Conservation (phyloP, 2,888 invertebrate species). For the Aphidoletes aphidimyza region DNA sequence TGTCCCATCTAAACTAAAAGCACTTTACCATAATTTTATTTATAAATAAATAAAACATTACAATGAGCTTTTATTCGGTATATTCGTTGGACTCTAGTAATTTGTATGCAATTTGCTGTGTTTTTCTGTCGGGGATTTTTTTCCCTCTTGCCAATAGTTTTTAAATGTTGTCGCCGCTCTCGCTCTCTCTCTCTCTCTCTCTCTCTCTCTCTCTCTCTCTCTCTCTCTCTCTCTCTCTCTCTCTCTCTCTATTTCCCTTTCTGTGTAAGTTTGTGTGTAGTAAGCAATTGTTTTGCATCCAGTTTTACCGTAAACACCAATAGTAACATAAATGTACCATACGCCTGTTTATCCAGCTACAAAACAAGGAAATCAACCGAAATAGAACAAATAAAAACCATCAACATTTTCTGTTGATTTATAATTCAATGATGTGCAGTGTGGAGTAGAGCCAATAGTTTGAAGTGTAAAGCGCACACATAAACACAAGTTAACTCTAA, state of each 20-base stretch:
- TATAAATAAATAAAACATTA: background rate
- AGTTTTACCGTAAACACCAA: background rate
- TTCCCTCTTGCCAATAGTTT: background rate
- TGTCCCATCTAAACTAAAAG: background rate
- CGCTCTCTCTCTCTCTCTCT: too few relatives aligned
- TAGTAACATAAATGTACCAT: background rate
- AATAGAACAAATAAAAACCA: background rate
- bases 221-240: too few relatives aligned
- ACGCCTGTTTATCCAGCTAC: background rate
- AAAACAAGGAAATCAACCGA: conserved; percentile 5
- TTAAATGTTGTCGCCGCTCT: background rate
- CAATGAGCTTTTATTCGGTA: background rate
- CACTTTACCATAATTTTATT: background rate
- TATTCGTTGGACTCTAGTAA: background rate
- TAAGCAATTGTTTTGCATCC: background rate
- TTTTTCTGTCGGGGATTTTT: background rate
- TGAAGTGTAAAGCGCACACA: background rate
- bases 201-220: too few relatives aligned
- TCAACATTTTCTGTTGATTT: conserved; percentile 25
- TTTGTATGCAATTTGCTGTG: background rate
- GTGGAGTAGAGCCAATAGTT: background rate
- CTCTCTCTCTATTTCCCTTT: too few relatives aligned
- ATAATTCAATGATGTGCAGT: background rate
- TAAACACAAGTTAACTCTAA: conserved; percentile 3
- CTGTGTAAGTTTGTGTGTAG: too few relatives aligned